These are phyloP conservation scores for Tineola bisselliella DNA, from an alignment of 2,888 invertebrate genomes.

Conservation along the genomic window DNA sequence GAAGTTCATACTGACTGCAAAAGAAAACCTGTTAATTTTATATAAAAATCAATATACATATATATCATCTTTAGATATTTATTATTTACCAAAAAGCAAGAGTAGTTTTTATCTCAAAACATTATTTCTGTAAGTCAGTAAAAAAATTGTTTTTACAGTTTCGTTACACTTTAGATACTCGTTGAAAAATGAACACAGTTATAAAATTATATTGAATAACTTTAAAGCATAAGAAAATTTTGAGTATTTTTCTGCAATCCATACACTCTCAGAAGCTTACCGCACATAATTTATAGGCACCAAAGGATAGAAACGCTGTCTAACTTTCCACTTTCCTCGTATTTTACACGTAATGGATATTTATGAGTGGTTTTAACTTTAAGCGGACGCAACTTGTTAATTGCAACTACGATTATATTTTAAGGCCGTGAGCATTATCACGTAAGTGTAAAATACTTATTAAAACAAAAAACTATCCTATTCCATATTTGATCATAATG, in stretches of 20 bases:
- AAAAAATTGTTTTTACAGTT: too few relatives aligned
- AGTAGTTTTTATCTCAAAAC: too few relatives aligned
- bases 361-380: slow-evolving; percentile 53
- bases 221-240: too few relatives aligned
- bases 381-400: slow-evolving; percentile 41
- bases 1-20: slow-evolving; percentile 15
- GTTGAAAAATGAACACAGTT: too few relatives aligned
- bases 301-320: slow-evolving; percentile 59
- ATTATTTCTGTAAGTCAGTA: too few relatives aligned
- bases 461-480: too few relatives aligned
- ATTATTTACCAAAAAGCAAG: too few relatives aligned
- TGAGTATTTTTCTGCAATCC: slow-evolving; percentile 27
- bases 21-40: slow-evolving; percentile 3
- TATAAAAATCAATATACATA: neutral
- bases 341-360: slow-evolving; percentile 64
- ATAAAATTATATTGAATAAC: too few relatives aligned
- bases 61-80: too few relatives aligned
- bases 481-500: too few relatives aligned
- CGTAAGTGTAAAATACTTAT: neutral
- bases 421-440: neutral
- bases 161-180: too few relatives aligned
- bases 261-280: slow-evolving; percentile 45
- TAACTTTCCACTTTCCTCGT: slow-evolving; percentile 64
- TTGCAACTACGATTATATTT: slow-evolving; percentile 43
- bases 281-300: slow-evolving; percentile 60